Percentiles rank a stretch among this genome's conserved stretches.
These are phyloP conservation scores for Electrophaes corylata DNA, from an alignment of 2,888 invertebrate genomes.

Conservation along the genomic window DNA sequence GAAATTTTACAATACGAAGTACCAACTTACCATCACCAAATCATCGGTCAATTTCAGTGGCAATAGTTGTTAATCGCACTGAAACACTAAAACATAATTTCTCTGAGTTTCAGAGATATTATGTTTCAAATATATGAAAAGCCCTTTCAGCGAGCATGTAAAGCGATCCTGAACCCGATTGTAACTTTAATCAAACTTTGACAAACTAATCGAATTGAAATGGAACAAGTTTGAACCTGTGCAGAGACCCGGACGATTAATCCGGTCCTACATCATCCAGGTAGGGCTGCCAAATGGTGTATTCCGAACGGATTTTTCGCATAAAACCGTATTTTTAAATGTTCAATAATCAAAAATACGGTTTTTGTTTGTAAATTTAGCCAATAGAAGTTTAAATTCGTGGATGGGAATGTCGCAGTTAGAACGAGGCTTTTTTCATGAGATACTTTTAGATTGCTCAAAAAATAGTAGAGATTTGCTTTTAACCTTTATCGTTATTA, in stretches of 20 bases:
- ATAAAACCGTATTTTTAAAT: no score
- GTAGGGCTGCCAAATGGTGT: constrained; percentile 9
- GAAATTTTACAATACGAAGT: neutral
- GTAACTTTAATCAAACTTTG: constrained; percentile 14
- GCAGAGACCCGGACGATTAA: constrained; percentile 14
- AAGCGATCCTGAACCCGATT: neutral
- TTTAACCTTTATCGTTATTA: no score
- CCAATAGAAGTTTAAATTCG: no score
- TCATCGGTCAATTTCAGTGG: neutral
- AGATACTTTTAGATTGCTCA: no score
- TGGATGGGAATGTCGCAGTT: no score
- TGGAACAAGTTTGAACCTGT: constrained; percentile 16
- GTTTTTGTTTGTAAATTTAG: no score
- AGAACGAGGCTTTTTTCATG: no score
- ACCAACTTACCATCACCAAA: neutral
- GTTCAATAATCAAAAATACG: no score
- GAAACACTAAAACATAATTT: neutral
- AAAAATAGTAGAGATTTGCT: no score
- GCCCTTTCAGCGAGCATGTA: neutral
- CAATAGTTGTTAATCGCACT: neutral
- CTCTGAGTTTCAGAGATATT: neutral
- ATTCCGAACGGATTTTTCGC: no score
- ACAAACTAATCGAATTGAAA: constrained; percentile 28
- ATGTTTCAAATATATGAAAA: neutral
- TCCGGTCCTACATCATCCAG: constrained; percentile 10